Evolutionary conservation across 1,140 invertebrate genomes (phyloP), one percentile per base, ranked within the genome.

Genomic region (Bathynomus jamesi): DNA sequence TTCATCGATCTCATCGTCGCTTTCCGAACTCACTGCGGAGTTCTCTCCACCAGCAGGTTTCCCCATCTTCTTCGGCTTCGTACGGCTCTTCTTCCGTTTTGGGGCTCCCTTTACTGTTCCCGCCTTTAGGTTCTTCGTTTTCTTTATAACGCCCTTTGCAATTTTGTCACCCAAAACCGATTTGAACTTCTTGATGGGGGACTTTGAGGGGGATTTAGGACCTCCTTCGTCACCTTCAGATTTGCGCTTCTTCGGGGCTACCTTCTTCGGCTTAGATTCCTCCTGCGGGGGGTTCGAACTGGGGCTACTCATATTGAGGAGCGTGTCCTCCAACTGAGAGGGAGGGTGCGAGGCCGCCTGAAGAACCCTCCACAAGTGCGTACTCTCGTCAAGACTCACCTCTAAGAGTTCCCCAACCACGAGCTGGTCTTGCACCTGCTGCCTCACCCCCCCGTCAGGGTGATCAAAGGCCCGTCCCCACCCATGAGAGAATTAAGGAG

Each of bases 321-420:
- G 21, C 17, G 65, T 40, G n/a, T 74, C 17, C 13, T 30, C 4
- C 4, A 61, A 21, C 5, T 8, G 28, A 62, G 32, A 31, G 70
- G 64, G 82, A 28, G 80, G 82, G 0, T 82, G 80, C 67, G 80
- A 83, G 61, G 83, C 83, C 13, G 87, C 83, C 78, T 88, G 81
- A 61, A 95, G 83, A n/a, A 95, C 87, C 72, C 89, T 86, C 93
- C 93, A 96, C 61, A 97, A 86, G 71, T 91, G 87, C 62, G 87
- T 85, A 3, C 91, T 92, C 82, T 96, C 94, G 78, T 95, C 92
- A 5, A 96, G 80, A 5, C 89, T 88, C 0, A 86, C 83, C 85
- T 97, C 95, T 3, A 96, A 82, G 25, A 96, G 81, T 81, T 96
- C 94, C 3, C 93, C 94, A 82, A 96, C 94, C 85, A 95, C 89